phyloP scores from a whole-genome alignment of 2,888 invertebrate species.

The Ferrisia virgata region DNA sequence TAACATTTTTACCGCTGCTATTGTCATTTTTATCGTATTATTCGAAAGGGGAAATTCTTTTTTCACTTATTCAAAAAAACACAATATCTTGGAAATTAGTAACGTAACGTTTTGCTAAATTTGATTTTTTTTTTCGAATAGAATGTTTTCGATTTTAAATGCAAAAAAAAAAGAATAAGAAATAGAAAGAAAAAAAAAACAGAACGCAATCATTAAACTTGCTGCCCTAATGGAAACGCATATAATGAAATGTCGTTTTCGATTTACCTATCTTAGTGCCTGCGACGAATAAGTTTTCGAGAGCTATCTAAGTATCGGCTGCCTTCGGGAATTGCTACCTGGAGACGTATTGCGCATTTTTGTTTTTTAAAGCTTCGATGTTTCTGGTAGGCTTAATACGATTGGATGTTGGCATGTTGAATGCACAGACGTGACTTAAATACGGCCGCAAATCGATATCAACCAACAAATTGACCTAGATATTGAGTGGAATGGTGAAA shows the following conservation, averaged over 20 bases:
- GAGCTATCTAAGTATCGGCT: background rate
- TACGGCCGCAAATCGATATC: constrained; percentile 27
- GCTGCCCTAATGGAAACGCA: background rate
- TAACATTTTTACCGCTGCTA: background rate
- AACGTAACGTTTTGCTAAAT: background rate
- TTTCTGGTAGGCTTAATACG: constrained; percentile 9
- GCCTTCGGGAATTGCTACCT: background rate
- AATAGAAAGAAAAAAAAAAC: background rate
- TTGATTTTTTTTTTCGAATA: background rate
- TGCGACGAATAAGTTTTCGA: background rate
- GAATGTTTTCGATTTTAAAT: background rate
- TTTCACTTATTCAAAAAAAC: background rate
- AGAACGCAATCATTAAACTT: background rate
- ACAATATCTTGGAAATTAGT: background rate
- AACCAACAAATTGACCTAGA: constrained; percentile 27
- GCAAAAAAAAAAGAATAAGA: too few relatives aligned
- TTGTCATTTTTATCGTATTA: background rate
- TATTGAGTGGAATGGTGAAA: constrained; percentile 22
- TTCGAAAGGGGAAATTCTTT: background rate
- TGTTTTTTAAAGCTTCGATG: constrained; percentile 25
- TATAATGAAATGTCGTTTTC: constrained; percentile 18
- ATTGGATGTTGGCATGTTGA: constrained; percentile 33
- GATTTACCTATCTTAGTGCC: background rate
- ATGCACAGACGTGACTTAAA: constrained; percentile 31
- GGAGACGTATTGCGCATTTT: background rate